These are phyloP conservation scores for Nyleta sp. DNA, from an alignment of 2,888 invertebrate species.

Conservation along the genomic window DNA sequence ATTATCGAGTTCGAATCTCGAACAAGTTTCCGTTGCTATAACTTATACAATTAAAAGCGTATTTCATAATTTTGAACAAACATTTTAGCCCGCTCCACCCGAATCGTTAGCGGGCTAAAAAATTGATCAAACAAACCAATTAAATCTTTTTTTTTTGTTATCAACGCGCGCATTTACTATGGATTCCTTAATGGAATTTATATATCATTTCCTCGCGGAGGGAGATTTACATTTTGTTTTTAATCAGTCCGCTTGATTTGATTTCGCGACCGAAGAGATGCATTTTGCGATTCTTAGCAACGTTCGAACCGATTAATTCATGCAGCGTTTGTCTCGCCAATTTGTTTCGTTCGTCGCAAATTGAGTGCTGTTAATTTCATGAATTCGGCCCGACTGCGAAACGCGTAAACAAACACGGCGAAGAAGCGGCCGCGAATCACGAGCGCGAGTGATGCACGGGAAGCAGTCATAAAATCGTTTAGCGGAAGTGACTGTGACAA, in stretches of 20 bases:
- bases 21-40: slow-evolving; percentile 47
- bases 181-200: no score
- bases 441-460: slow-evolving; percentile 29
- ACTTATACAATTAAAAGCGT: slow-evolving; percentile 47
- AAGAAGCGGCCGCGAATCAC: slow-evolving; percentile 10
- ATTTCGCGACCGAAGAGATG: no score
- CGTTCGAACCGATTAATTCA: no score
- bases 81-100: slow-evolving; percentile 10
- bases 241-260: no score
- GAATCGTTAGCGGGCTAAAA: no score
- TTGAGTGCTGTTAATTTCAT: neutral
- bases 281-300: neutral
- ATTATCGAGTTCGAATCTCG: slow-evolving; percentile 53
- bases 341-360: no score
- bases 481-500: slow-evolving; percentile 69
- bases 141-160: no score
- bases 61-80: slow-evolving; percentile 57
- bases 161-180: no score
- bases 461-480: slow-evolving; percentile 55
- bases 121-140: no score
- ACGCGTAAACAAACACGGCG: neutral
- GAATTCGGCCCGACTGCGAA: neutral
- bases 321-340: no score
- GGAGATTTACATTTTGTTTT: no score
- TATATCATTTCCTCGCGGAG: no score